Evolutionary conservation across 2,888 invertebrate genomes (phyloP).

Genomic region (Odontothrips loti): DNA sequence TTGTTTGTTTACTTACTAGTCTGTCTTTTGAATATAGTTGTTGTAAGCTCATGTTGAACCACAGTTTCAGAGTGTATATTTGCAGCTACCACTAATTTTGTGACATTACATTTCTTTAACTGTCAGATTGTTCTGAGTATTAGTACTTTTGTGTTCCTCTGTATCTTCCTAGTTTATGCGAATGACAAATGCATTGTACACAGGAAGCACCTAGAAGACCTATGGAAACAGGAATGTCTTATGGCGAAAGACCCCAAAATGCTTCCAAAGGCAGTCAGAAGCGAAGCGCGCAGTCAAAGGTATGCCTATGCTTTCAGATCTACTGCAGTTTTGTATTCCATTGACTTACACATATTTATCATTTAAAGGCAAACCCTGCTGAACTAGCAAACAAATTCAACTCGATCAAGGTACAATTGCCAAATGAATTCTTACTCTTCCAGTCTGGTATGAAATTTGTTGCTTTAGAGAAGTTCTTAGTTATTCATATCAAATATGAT

Average conservation of each 20-base stretch:
- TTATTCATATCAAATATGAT: not conserved
- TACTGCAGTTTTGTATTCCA: not conserved
- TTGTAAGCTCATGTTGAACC: not conserved
- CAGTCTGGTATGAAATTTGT: no score
- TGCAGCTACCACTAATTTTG: no score
- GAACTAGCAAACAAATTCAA: not conserved
- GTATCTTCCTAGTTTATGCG: not conserved
- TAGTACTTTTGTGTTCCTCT: not conserved
- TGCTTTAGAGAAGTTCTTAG: not conserved
- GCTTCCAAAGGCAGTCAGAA: not conserved
- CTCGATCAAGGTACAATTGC: not conserved
- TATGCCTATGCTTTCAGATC: not conserved
- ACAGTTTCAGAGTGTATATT: no score
- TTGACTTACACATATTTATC: no score
- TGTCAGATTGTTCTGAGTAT: no score
- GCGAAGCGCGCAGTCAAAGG: not conserved
- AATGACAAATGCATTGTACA: not conserved
- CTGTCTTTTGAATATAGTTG: not conserved
- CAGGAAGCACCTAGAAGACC: not conserved
- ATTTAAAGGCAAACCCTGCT: conserved; percentile 5
- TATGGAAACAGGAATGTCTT: not conserved
- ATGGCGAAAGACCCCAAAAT: not conserved
- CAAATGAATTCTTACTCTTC: not conserved
- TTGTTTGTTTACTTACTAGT: not conserved
- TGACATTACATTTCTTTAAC: not conserved